Evolutionary conservation across 1,140 invertebrate species (phyloP).

Genomic region (Popillia japonica): DNA sequence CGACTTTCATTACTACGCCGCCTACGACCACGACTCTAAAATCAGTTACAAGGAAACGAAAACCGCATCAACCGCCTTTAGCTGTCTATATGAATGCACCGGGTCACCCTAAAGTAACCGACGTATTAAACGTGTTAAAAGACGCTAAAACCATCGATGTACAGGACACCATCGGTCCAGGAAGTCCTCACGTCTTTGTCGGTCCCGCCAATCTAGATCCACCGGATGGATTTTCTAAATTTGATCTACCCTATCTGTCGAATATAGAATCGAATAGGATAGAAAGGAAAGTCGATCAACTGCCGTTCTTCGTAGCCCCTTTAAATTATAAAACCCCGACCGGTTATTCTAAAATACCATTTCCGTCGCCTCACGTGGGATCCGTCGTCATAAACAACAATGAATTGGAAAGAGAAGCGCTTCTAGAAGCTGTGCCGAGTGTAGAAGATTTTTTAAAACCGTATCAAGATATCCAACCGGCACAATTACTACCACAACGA

Average conservation of each 20-base stretch:
- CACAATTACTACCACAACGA: not conserved
- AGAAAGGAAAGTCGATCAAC: constrained; percentile 74
- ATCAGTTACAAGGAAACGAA: constrained; percentile 66
- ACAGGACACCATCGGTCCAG: constrained; percentile 72
- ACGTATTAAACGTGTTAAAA: constrained; percentile 74
- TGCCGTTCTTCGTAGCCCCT: constrained; percentile 86
- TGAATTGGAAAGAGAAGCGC: not conserved
- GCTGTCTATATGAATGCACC: constrained; percentile 74
- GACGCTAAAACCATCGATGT: constrained; percentile 77
- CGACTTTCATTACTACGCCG: not conserved
- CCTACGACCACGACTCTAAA: constrained; percentile 40
- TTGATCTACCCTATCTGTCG: constrained; percentile 82
- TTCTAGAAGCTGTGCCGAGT: not conserved
- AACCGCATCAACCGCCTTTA: constrained; percentile 81
- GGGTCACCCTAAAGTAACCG: constrained; percentile 65
- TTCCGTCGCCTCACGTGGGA: constrained; percentile 84
- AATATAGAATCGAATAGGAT: constrained; percentile 74
- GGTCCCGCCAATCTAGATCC: constrained; percentile 76
- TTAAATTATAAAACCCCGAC: constrained; percentile 80
- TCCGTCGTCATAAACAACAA: constrained; percentile 74
- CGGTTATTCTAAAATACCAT: constrained; percentile 83
- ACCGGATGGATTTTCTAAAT: constrained; percentile 78
- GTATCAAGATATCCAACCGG: not conserved
- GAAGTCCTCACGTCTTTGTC: constrained; percentile 79
- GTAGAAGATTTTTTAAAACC: constrained; percentile 21